Conservation (phyloP, 1,140 invertebrate genomes). For the Atta colombica region DNA sequence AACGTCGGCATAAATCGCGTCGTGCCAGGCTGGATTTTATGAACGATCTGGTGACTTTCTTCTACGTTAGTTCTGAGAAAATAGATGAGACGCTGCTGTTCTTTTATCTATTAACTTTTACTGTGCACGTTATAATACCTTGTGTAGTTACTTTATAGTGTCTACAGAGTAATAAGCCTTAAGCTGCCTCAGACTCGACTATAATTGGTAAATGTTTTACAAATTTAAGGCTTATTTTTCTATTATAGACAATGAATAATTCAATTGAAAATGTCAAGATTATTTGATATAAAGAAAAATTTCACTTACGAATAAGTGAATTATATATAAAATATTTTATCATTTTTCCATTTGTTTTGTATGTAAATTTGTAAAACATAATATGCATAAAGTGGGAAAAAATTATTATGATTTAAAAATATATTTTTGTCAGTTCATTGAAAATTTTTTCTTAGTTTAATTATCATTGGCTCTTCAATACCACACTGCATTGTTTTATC, state of each 20-base stretch:
- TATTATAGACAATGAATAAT: no score
- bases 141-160: not conserved
- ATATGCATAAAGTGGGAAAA: not conserved
- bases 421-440: not conserved
- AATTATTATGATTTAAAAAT: not conserved
- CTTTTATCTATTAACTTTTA: slow-evolving; percentile 28
- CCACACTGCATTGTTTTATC: no score
- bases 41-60: slow-evolving; percentile 31
- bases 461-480: not conserved
- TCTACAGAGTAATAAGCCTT: no score
- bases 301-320: not conserved
- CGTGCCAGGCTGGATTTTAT: slow-evolving; percentile 63
- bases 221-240: no score
- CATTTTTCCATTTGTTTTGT: not conserved
- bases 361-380: slow-evolving; percentile 15
- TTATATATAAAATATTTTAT: not conserved
- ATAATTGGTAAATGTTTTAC: no score
- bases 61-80: not conserved
- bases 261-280: not conserved
- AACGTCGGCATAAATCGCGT: slow-evolving; percentile 61
- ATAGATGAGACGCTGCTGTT: not conserved
- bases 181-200: no score
- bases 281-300: not conserved
- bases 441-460: not conserved
- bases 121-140: not conserved